A percentile compares a stretch with the other conserved stretches of the same genome.
These are phyloP conservation scores for Margarornis squamiger DNA, from an alignment of 2,797 vertebrate genomes.

Conservation along the genomic window DNA sequence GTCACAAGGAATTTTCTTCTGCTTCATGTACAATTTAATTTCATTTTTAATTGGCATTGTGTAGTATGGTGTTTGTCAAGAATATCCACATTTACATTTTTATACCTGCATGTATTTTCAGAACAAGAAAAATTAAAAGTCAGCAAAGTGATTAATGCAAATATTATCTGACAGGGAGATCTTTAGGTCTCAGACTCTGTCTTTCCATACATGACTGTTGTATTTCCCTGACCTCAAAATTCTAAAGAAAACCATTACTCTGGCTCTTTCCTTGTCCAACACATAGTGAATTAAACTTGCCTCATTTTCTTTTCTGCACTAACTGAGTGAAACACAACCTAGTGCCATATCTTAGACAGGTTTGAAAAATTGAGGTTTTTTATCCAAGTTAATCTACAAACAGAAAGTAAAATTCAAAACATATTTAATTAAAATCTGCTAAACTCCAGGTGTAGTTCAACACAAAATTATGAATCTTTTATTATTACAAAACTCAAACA, in stretches of 20 bases:
- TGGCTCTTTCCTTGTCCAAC: not conserved
- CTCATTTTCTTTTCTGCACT: not conserved
- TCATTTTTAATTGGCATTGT: conserved; percentile 41
- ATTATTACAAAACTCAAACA: not conserved
- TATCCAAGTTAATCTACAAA: not conserved
- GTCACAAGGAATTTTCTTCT: conserved; percentile 60
- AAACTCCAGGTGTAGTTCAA: not conserved
- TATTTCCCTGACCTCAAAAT: not conserved
- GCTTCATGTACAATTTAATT: conserved; percentile 55
- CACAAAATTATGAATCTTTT: not conserved
- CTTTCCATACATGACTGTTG: not conserved
- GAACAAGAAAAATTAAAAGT: conserved; percentile 41
- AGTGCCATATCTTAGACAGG: not conserved
- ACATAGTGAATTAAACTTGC: not conserved
- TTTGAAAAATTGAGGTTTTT: not conserved
- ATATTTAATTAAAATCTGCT: not conserved
- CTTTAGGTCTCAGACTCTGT: not conserved
- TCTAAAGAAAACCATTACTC: not conserved
- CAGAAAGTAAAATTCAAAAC: not conserved
- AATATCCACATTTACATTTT: conserved; percentile 36
- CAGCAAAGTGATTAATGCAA: conserved; percentile 1
- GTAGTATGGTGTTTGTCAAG: conserved; percentile 28
- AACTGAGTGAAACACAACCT: not conserved
- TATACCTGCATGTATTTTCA: conserved; percentile 7
- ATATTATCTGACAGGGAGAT: not conserved